Evolutionary conservation across 2,113 vertebrate species (phyloP).

Genomic region (Eupsittula cactorum): DNA sequence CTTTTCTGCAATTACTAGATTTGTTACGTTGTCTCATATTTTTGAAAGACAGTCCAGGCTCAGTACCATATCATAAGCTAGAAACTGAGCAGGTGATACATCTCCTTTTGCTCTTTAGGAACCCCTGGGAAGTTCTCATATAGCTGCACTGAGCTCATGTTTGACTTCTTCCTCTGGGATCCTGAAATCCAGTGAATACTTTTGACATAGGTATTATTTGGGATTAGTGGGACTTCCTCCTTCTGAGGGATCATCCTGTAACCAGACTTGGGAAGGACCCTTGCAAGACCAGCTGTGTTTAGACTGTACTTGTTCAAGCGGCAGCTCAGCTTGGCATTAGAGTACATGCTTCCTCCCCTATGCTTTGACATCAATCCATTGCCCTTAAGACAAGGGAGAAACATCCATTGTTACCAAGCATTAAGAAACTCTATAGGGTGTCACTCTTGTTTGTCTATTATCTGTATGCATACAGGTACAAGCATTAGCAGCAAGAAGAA

Average conservation of each 20-base stretch:
- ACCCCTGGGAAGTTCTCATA: not conserved
- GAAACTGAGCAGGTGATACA: not conserved
- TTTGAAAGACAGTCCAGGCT: not conserved
- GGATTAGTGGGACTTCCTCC: not conserved
- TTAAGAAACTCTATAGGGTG: not conserved
- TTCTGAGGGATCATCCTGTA: not conserved
- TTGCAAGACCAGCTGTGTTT: not conserved
- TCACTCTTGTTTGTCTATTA: not conserved
- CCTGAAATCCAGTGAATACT: not conserved
- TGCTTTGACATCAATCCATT: not conserved
- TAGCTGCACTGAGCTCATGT: not conserved
- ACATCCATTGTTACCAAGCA: not conserved
- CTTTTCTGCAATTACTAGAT: not conserved
- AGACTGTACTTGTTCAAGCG: not conserved
- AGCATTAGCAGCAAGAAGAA: not conserved
- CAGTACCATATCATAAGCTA: not conserved
- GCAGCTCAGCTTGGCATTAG: not conserved
- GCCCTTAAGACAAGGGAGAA: not conserved
- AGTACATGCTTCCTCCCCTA: not conserved
- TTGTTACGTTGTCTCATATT: not conserved
- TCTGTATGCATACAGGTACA: not conserved
- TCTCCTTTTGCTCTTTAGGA: not conserved
- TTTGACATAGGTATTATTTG: not conserved
- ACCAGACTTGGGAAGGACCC: not conserved
- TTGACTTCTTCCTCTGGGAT: not conserved